Evolutionary conservation across 1,140 invertebrate species (phyloP).

Genomic region (Drosophila willistoni): DNA sequence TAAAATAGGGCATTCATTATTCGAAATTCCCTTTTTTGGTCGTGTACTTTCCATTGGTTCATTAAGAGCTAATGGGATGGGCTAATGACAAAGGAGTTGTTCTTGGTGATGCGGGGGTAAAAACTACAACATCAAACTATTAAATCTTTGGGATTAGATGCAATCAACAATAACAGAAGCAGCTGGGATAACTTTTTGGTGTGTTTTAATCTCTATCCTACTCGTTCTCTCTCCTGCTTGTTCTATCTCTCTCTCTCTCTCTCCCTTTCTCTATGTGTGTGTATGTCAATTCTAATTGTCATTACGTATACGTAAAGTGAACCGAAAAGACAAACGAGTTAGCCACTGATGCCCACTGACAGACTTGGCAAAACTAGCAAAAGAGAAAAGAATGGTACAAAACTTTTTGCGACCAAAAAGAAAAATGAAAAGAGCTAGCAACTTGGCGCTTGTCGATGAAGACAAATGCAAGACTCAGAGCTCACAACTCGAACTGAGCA

Average conservation of each 20-base stretch:
- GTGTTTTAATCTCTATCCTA: background rate
- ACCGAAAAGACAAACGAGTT: constrained; percentile 77
- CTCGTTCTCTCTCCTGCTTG: background rate
- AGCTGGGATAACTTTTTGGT: constrained; percentile 62
- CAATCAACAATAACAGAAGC: constrained; percentile 78
- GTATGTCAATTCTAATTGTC: constrained; percentile 82
- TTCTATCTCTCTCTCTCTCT: background rate
- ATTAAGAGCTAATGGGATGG: constrained; percentile 67
- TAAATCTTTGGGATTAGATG: constrained; percentile 77
- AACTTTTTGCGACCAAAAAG: constrained; percentile 68
- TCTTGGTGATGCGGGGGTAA: background rate
- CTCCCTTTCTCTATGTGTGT: background rate
- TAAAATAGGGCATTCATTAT: constrained; percentile 37
- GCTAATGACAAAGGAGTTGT: constrained; percentile 14
- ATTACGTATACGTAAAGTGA: constrained; percentile 79
- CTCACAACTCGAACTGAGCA: constrained; percentile 24
- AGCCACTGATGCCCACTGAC: constrained; percentile 74
- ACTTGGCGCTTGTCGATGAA: constrained; percentile 77
- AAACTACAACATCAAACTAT: constrained; percentile 60
- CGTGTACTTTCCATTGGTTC: constrained; percentile 45
- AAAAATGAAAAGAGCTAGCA: constrained; percentile 76
- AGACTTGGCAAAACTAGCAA: constrained; percentile 47
- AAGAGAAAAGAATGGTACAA: constrained; percentile 26
- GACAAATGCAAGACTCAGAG: constrained; percentile 70
- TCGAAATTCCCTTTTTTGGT: background rate